A percentile compares a stretch with the other conserved stretches of the same genome.
These are phyloP conservation scores for Hyperoplus immaculatus DNA, from an alignment of 2,797 vertebrate species.

Conservation along the genomic window DNA sequence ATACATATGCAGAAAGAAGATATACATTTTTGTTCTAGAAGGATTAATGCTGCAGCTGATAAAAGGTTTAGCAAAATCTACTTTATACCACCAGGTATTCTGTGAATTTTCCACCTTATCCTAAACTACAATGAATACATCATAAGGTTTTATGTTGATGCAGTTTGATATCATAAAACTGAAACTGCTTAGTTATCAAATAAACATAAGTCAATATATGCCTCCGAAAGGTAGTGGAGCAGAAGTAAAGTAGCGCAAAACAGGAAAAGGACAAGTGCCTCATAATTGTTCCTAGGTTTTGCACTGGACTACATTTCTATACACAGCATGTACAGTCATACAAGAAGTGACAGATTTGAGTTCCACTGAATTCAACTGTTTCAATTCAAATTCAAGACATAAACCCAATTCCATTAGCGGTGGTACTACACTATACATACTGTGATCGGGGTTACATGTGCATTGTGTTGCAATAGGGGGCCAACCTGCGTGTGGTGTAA, in stretches of 20 bases:
- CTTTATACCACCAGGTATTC: neutral
- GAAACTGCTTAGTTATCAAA: neutral
- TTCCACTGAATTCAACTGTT: neutral
- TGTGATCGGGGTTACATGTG: neutral
- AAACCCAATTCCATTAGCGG: neutral
- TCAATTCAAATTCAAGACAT: neutral
- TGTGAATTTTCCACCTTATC: neutral
- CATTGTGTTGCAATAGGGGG: conserved; percentile 39
- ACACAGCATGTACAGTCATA: neutral
- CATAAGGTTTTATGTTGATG: neutral
- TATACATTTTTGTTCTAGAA: no score
- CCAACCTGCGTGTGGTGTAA: conserved; percentile 38
- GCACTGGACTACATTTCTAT: neutral
- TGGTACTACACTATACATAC: neutral
- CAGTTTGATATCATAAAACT: neutral
- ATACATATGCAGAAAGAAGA: neutral
- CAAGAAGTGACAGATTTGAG: neutral
- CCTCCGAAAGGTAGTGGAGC: neutral
- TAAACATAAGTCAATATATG: neutral
- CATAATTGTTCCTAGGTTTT: no score
- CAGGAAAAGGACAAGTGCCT: neutral
- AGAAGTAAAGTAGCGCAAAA: neutral
- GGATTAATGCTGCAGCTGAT: neutral
- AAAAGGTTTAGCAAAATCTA: neutral
- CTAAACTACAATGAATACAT: no score